phyloP scores from a whole-genome alignment of 2,888 invertebrate species.

The Cistogaster globosa region DNA sequence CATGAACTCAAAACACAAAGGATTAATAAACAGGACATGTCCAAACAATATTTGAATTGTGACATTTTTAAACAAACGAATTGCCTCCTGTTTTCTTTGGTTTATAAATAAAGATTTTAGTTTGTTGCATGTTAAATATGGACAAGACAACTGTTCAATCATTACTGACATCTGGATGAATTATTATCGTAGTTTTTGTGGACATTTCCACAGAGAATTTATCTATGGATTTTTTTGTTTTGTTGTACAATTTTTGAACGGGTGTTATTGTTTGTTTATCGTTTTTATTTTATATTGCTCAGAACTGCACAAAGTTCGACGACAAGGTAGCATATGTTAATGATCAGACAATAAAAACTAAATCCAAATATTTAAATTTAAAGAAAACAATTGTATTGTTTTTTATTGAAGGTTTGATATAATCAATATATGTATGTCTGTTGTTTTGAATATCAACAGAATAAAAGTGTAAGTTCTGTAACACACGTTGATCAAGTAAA shows the following conservation, averaged over 20 bases:
- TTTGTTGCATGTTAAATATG: conserved; percentile 15
- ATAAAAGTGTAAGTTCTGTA: too few relatives aligned
- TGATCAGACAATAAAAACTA: too few relatives aligned
- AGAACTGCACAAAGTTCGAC: neutral
- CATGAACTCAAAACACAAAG: too few relatives aligned
- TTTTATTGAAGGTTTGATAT: too few relatives aligned
- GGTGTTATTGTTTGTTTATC: conserved; percentile 1
- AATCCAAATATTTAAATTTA: too few relatives aligned
- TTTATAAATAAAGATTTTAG: neutral
- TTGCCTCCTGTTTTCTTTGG: neutral
- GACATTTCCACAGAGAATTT: neutral
- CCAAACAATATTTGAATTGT: neutral
- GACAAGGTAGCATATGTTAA: neutral
- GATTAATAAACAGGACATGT: neutral
- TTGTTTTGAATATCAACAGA: too few relatives aligned
- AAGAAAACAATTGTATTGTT: too few relatives aligned
- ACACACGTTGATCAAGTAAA: too few relatives aligned
- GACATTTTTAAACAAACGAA: too few relatives aligned
- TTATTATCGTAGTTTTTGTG: conserved; percentile 26
- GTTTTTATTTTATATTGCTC: neutral
- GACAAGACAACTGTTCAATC: conserved; percentile 52
- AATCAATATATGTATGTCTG: too few relatives aligned
- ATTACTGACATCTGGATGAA: conserved; percentile 52
- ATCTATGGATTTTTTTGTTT: neutral
- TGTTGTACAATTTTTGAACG: conserved; percentile 21